These are phyloP conservation scores for Sebastes iracundus DNA, from an alignment of 2,797 vertebrate species.

Conservation along the genomic window DNA sequence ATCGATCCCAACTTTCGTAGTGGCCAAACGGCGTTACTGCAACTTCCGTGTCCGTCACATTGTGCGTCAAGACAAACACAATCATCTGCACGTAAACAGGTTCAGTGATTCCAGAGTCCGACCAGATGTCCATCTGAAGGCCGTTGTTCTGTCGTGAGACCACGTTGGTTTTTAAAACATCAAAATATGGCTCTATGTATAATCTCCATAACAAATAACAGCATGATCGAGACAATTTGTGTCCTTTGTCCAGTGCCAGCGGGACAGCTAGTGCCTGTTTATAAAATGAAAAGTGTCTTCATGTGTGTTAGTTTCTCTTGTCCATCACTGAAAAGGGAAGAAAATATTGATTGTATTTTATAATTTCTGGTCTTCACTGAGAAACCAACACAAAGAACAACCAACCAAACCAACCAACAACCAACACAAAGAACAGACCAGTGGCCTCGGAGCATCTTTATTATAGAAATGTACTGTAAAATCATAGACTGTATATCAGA, in stretches of 20 bases:
- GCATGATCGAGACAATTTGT: not conserved
- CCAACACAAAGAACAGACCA: not conserved
- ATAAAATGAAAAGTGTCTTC: not conserved
- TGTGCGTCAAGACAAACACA: slow-evolving; percentile 59
- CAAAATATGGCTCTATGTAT: slow-evolving; percentile 11
- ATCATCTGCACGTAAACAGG: slow-evolving; percentile 42
- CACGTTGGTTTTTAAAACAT: slow-evolving; percentile 34
- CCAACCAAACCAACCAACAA: too few relatives aligned
- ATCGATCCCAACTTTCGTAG: too few relatives aligned
- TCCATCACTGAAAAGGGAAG: too few relatives aligned
- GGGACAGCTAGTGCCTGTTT: not conserved
- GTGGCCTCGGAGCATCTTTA: not conserved
- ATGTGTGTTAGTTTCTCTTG: not conserved
- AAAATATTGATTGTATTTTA: too few relatives aligned
- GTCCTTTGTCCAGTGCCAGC: not conserved
- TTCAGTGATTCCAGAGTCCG: slow-evolving; percentile 48
- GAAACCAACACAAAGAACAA: not conserved
- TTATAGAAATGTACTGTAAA: not conserved
- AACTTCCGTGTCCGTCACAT: too few relatives aligned
- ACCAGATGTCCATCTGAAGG: slow-evolving; percentile 62
- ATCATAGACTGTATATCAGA: too few relatives aligned
- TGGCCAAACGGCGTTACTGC: too few relatives aligned
- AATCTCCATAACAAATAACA: slow-evolving; percentile 35
- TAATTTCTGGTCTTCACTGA: not conserved
- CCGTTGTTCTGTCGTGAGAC: slow-evolving; percentile 39